Evolutionary conservation across 2,888 invertebrate species (phyloP).

Genomic region (Clunio marinus): DNA sequence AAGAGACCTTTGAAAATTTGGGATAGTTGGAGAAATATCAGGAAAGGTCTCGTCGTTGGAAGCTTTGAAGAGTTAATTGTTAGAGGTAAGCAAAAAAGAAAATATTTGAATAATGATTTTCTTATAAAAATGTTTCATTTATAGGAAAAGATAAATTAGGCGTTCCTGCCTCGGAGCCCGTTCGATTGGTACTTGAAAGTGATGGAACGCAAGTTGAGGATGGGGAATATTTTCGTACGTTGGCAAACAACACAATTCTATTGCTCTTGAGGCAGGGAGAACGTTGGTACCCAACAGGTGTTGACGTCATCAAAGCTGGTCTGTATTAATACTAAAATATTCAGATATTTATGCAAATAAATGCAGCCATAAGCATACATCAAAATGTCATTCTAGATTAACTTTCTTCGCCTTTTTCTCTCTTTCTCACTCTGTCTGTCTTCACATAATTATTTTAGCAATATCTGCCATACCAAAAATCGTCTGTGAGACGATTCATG

Average conservation of each 20-base stretch:
- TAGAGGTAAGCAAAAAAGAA: slow-evolving; percentile 58
- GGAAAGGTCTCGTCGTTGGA: slow-evolving; percentile 88
- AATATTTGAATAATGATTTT: no score
- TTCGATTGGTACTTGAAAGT: slow-evolving; percentile 85
- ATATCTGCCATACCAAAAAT: slow-evolving; percentile 94
- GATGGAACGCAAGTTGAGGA: slow-evolving; percentile 97
- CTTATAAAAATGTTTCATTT: not conserved
- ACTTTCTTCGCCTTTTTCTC: no score
- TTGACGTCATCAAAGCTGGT: slow-evolving; percentile 94
- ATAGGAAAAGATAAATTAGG: slow-evolving; percentile 89
- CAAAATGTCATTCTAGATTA: no score
- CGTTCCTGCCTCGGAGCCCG: slow-evolving; percentile 79
- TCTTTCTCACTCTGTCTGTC: not conserved
- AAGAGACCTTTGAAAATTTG: slow-evolving; percentile 96
- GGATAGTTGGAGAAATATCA: slow-evolving; percentile 90
- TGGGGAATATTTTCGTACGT: slow-evolving; percentile 91
- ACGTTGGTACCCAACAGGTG: slow-evolving; percentile 89
- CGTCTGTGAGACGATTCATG: slow-evolving; percentile 95
- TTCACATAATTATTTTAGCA: slow-evolving; percentile 57
- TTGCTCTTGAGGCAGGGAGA: slow-evolving; percentile 84
- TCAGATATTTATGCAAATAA: no score
- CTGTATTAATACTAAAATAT: slow-evolving; percentile 45
- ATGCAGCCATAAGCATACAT: no score
- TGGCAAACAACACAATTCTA: slow-evolving; percentile 86
- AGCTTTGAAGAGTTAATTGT: slow-evolving; percentile 84